Evolutionary conservation across 2,888 invertebrate species (phyloP).

Genomic region (Electrophaes corylata): DNA sequence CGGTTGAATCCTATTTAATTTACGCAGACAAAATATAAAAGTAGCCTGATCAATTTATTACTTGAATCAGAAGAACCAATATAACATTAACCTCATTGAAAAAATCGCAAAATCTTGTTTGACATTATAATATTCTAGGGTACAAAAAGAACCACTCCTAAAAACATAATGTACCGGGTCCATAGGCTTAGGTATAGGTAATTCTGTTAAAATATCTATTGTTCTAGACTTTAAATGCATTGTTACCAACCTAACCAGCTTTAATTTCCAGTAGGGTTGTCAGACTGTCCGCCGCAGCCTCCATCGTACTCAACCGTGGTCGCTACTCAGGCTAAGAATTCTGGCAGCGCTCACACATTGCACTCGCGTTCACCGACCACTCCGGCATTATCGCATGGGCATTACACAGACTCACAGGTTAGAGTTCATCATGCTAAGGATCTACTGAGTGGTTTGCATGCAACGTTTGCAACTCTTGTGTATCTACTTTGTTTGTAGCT

Average conservation of each 20-base stretch:
- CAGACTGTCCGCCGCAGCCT: slow-evolving; percentile 70
- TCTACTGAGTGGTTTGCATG: no score
- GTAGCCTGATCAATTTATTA: not conserved
- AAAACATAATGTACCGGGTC: no score
- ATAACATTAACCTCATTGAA: no score
- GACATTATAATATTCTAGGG: no score
- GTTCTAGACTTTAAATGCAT: not conserved
- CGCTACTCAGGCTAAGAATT: slow-evolving; percentile 64
- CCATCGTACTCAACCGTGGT: slow-evolving; percentile 71
- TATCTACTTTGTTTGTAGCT: no score
- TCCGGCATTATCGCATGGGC: slow-evolving; percentile 63
- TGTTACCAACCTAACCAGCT: not conserved
- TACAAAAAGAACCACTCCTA: no score
- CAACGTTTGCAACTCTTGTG: no score
- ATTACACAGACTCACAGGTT: slow-evolving; percentile 72
- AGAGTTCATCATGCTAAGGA: slow-evolving; percentile 31
- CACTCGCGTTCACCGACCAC: slow-evolving; percentile 67
- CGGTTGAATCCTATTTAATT: not conserved
- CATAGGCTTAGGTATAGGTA: no score
- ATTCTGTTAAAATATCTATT: not conserved
- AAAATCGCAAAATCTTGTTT: no score
- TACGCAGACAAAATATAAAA: not conserved
- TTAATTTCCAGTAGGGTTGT: slow-evolving; percentile 51
- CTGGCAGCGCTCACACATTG: slow-evolving; percentile 67
- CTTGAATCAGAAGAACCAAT: no score